Conservation (phyloP, 2,113 vertebrate genomes). For the Ceuthmochares aereus region DNA sequence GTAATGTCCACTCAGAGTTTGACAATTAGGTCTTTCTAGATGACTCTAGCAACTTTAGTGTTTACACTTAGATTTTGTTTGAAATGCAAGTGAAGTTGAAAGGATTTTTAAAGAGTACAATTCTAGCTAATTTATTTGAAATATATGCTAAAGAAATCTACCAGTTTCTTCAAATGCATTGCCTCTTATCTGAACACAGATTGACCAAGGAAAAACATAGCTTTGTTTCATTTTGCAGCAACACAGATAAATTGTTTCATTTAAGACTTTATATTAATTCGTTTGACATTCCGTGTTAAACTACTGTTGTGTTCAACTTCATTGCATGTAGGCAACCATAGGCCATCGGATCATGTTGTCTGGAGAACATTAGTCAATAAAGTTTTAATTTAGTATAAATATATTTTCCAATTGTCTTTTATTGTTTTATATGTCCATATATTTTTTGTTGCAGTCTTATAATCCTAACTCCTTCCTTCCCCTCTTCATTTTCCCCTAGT, state of each 20-base stretch:
- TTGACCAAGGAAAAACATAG: slow-evolving; percentile 57
- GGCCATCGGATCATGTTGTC: slow-evolving; percentile 81
- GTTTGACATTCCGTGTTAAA: slow-evolving; percentile 85
- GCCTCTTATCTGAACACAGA: slow-evolving; percentile 66
- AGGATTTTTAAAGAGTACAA: slow-evolving; percentile 83
- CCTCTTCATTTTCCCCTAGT: neutral
- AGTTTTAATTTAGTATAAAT: slow-evolving; percentile 90
- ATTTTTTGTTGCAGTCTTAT: neutral
- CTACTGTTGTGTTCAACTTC: slow-evolving; percentile 88
- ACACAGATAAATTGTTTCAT: slow-evolving; percentile 74
- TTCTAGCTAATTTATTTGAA: slow-evolving; percentile 97
- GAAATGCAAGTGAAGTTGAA: slow-evolving; percentile 85
- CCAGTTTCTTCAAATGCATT: slow-evolving; percentile 73
- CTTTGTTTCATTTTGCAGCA: slow-evolving; percentile 73
- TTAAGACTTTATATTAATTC: slow-evolving; percentile 77
- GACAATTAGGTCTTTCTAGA: slow-evolving; percentile 73
- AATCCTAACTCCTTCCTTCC: neutral
- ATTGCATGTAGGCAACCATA: slow-evolving; percentile 86
- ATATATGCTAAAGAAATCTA: slow-evolving; percentile 76
- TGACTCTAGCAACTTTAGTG: slow-evolving; percentile 85
- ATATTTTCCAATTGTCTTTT: slow-evolving; percentile 39
- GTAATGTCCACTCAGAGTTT: slow-evolving; percentile 66
- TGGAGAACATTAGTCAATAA: slow-evolving; percentile 97
- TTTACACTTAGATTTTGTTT: slow-evolving; percentile 93
- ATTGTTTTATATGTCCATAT: neutral